Percentiles rank a stretch among this genome's conserved stretches.
Evolutionary conservation across 2,113 vertebrate genomes (phyloP).

Genomic region (Semnopithecus entellus): DNA sequence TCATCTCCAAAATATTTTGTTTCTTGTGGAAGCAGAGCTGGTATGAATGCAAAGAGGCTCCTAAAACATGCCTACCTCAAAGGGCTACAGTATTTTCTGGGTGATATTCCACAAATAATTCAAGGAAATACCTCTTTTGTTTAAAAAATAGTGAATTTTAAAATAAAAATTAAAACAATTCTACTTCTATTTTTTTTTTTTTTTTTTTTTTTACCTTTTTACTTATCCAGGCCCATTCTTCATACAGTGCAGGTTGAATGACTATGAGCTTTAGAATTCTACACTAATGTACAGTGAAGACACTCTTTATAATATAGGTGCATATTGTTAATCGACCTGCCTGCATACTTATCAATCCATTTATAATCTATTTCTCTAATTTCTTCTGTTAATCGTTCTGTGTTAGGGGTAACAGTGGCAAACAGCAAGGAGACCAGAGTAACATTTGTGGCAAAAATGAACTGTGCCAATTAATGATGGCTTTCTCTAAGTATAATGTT

Average conservation of each 20-base stretch:
- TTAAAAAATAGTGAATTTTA: neutral
- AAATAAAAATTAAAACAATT: neutral
- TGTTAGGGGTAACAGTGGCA: neutral
- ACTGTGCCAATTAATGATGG: neutral
- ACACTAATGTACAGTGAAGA: neutral
- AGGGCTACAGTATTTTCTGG: neutral
- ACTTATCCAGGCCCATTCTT: neutral
- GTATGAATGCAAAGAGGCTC: neutral
- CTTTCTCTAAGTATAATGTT: neutral
- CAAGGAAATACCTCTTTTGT: neutral
- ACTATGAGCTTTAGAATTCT: neutral
- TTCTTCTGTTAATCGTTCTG: neutral
- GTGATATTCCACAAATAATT: neutral
- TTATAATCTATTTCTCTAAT: neutral
- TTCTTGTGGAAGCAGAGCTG: neutral
- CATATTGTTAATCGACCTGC: neutral
- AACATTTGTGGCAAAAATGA: neutral
- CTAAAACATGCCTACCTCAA: neutral
- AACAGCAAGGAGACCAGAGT: neutral
- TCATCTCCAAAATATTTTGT: neutral
- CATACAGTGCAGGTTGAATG: neutral
- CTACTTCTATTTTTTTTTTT: neutral
- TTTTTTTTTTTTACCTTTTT: neutral
- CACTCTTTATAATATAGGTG: neutral
- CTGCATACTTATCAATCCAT: neutral